Evolutionary conservation across 64 coral and sea anemone genomes (phyloP), one percentile per base, ranked within the genome.

Genomic region (Montipora cactus): DNA sequence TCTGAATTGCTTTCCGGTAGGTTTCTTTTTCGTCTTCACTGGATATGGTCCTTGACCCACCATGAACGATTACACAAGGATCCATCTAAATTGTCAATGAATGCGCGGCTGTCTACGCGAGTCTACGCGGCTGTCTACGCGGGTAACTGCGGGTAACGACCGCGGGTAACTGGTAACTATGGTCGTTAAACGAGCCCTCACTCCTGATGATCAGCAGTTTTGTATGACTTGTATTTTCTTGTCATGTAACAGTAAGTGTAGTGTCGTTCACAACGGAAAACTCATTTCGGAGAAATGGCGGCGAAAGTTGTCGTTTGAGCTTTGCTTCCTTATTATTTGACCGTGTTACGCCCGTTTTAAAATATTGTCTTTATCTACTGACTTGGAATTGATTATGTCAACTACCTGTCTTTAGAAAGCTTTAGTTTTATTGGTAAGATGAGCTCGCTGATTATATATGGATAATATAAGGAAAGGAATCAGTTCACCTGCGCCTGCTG

Each of bases 21-120:
- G 12, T 4, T 50, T 91, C 79, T 44, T 72, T 78, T 78, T 50
- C 14, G 4, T 55, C 46, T 9, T 81, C 66, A 52, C 71, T 78
- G 47, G 83, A 84, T 55, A 98, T 46, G 3, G 89, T 77, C 88
- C 96, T 95, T 5, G 89, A 89, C 7, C 96, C 96, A 5, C 96
- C 96, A 85, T 98, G 96, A 22, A 98, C 84, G 44, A 98, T 95
- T 7, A 98, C 80, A n/a, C 96, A 98, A 4, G 96, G 89, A 8
- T 98, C 83, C 82, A 86, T 86, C 37, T 18, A 37, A 37, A 37
- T 37, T 37, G 37, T 37, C 37, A 37, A 37, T 37, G 37, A 37
- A 37, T 37, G 37, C 37, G 37, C 37, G 37, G 37, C 37, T 37
- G 37, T 37, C 37, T 37, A 37, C 37, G 37, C 1, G 37, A 37